phyloP scores from a whole-genome alignment of 2,888 invertebrate genomes.

The Hofmannophila pseudospretella region DNA sequence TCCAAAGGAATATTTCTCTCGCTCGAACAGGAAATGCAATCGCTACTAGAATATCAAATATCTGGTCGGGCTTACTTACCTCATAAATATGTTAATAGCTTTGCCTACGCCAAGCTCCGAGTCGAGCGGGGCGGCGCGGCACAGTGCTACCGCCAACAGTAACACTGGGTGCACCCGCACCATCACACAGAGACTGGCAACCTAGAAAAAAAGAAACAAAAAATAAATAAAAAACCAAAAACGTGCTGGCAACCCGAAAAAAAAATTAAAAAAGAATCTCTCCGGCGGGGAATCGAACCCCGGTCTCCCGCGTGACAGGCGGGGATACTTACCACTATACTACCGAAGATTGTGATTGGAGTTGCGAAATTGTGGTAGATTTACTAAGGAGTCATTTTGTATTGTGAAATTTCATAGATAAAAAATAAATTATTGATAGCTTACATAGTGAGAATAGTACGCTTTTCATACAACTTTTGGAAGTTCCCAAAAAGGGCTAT shows the following conservation, averaged over 20 bases:
- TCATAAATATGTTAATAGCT: conserved; percentile 89
- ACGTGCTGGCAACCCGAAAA: too few relatives aligned
- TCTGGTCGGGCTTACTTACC: too few relatives aligned
- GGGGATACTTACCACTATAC: conserved; percentile 79
- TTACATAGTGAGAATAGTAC: too few relatives aligned
- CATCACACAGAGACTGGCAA: conserved; percentile 58
- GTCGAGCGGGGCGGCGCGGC: conserved; percentile 78
- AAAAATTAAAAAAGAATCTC: conserved; percentile 38
- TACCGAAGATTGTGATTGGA: conserved; percentile 55
- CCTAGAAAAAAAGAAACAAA: conserved; percentile 30
- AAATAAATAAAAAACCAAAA: conserved; percentile 31
- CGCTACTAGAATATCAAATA: too few relatives aligned
- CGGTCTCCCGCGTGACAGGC: conserved; percentile 80
- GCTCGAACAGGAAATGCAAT: too few relatives aligned
- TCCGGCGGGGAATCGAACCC: conserved; percentile 79
- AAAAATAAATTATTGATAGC: too few relatives aligned
- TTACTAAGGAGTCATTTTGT: too few relatives aligned
- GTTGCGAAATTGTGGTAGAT: conserved; percentile 1
- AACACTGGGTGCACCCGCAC: conserved; percentile 60
- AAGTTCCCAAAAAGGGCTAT: too few relatives aligned
- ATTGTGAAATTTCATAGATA: too few relatives aligned
- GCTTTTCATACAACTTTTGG: too few relatives aligned
- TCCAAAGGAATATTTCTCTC: too few relatives aligned
- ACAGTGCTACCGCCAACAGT: conserved; percentile 79
- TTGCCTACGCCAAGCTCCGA: conserved; percentile 86